A percentile compares a stretch with the other conserved stretches of the same genome.
These are phyloP conservation scores for Odontomyia ornata DNA, from an alignment of 2,888 invertebrate species.

Conservation along the genomic window DNA sequence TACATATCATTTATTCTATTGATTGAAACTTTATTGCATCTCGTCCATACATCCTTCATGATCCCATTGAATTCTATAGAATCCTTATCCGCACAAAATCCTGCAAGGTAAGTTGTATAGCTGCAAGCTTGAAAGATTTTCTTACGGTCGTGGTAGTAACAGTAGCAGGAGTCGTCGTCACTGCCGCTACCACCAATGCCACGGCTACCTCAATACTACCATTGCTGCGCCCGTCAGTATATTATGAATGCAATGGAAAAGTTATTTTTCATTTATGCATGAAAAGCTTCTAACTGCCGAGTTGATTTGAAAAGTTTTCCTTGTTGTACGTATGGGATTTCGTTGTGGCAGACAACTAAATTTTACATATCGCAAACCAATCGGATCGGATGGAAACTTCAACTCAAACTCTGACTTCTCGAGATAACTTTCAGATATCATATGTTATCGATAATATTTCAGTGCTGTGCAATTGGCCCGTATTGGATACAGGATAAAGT, in stretches of 20 bases:
- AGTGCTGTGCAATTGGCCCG: background rate
- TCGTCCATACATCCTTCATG: background rate
- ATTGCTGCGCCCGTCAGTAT: conserved; percentile 4
- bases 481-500: background rate
- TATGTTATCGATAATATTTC: conserved; percentile 15
- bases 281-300: conserved; percentile 42
- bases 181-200: background rate
- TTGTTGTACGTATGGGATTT: conserved; percentile 27
- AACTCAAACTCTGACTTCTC: background rate
- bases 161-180: background rate
- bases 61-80: conserved; percentile 11
- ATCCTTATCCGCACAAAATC: background rate
- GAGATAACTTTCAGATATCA: conserved; percentile 25
- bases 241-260: conserved; percentile 43
- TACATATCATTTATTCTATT: conserved; percentile 36
- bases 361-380: conserved; percentile 32
- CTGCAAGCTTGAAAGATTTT: too few relatives aligned
- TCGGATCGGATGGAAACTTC: conserved; percentile 22
- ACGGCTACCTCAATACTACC: background rate
- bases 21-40: conserved; percentile 39
- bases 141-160: too few relatives aligned
- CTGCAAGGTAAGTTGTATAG: too few relatives aligned
- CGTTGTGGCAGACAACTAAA: conserved; percentile 36
- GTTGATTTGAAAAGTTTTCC: conserved; percentile 43
- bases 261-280: conserved; percentile 43